Percentiles rank a stretch among this genome's conserved stretches.
Conservation (phyloP, 2,797 vertebrate genomes). For the Pangasius mekongensis region DNA sequence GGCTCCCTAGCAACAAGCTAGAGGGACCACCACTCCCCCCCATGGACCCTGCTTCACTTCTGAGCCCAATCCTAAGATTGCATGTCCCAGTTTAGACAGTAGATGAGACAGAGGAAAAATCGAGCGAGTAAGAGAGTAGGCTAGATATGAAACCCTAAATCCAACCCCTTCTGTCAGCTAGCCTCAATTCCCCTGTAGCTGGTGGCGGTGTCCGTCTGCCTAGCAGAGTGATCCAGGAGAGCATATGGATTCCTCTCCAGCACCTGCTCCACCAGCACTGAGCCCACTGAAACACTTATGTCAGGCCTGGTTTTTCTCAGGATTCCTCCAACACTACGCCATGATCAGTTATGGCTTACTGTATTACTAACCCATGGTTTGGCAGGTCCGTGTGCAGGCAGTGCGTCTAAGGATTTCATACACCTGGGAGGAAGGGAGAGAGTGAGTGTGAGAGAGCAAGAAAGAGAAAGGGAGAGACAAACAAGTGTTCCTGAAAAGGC, state of each 20-base stretch:
- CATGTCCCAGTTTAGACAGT: conserved; percentile 51
- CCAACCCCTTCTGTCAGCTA: conserved; percentile 53
- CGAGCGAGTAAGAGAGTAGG: conserved; percentile 22
- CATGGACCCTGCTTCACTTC: conserved; percentile 50
- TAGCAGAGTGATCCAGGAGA: conserved; percentile 64
- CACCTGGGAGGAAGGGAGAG: conserved; percentile 75
- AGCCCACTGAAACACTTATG: conserved; percentile 30
- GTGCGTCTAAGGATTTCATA: conserved; percentile 95
- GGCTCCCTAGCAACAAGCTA: conserved; percentile 54
- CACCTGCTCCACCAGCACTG: conserved; percentile 21
- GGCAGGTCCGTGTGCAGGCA: conserved; percentile 82
- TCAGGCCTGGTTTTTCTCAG: conserved; percentile 39
- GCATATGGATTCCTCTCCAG: conserved; percentile 66
- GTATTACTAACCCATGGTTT: conserved; percentile 62
- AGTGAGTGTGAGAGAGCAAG: conserved; percentile 29
- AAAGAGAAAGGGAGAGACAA: conserved; percentile 47
- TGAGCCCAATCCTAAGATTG: conserved; percentile 49
- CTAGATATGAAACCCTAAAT: conserved; percentile 40
- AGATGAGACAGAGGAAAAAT: conserved; percentile 8
- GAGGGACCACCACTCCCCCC: conserved; percentile 54
- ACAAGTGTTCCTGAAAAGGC: conserved; percentile 51
- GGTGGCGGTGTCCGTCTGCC: conserved; percentile 68
- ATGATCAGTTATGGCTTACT: conserved; percentile 40
- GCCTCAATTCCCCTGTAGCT: conserved; percentile 50
- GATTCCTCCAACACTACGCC: conserved; percentile 47